Conservation (phyloP, 2,797 vertebrate species). For the Atherinosoma microstoma region DNA sequence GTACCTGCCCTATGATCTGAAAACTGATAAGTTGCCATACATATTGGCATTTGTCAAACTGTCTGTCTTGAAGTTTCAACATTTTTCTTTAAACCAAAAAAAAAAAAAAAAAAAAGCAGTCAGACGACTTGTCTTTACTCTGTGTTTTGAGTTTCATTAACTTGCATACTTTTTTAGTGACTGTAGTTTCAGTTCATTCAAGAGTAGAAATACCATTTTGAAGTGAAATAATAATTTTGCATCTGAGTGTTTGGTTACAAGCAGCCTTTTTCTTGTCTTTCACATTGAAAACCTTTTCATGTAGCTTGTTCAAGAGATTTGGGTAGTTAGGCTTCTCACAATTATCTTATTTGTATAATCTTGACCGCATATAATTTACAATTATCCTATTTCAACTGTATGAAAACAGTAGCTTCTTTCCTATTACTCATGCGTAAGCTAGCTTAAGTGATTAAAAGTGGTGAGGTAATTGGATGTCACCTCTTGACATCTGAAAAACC, state of each 20-base stretch:
- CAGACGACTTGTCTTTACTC: not conserved
- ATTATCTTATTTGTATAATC: not conserved
- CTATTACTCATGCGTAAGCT: too few relatives aligned
- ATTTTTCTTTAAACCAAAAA: not conserved
- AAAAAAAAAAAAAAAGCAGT: not conserved
- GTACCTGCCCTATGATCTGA: not conserved
- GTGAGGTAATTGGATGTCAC: too few relatives aligned
- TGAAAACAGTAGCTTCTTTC: not conserved
- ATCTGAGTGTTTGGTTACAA: not conserved
- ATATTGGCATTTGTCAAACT: not conserved
- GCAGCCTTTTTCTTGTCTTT: not conserved
- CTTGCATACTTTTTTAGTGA: conserved; percentile 6
- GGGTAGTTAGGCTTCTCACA: not conserved
- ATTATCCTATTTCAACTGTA: not conserved
- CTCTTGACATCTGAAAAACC: too few relatives aligned
- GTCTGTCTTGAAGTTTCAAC: not conserved
- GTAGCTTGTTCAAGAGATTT: not conserved
- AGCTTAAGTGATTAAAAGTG: too few relatives aligned
- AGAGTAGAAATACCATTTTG: not conserved
- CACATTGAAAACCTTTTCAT: not conserved
- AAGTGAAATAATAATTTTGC: not conserved
- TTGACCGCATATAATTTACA: not conserved
- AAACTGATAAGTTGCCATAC: not conserved
- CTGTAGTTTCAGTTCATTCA: not conserved
- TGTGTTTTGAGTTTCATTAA: not conserved